These are phyloP conservation scores for Mycteria americana DNA, from an alignment of 2,797 vertebrate genomes.

Conservation along the genomic window DNA sequence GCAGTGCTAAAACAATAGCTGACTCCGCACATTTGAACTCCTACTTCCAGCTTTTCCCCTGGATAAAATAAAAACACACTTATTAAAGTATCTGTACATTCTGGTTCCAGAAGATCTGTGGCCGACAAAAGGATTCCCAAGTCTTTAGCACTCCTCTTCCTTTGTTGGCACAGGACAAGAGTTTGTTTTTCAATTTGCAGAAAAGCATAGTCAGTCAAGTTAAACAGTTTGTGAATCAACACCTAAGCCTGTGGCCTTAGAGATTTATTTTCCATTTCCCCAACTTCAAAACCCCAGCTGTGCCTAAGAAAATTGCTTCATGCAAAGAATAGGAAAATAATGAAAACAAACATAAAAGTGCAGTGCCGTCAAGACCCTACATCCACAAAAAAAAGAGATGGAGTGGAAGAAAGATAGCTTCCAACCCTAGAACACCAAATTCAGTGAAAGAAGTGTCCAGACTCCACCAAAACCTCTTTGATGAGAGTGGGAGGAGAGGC, in stretches of 20 bases:
- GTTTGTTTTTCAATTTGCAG: conserved; percentile 25
- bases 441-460: neutral
- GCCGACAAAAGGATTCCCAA: conserved; percentile 37
- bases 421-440: neutral
- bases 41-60: conserved; percentile 30
- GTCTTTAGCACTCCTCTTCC: neutral
- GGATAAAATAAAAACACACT: conserved; percentile 27
- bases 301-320: conserved; percentile 46
- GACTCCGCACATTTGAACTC: conserved; percentile 41
- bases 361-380: neutral
- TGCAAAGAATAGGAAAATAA: conserved; percentile 51
- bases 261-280: conserved; percentile 59
- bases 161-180: neutral
- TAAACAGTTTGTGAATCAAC: conserved; percentile 22
- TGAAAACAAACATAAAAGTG: conserved; percentile 55
- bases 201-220: conserved; percentile 29
- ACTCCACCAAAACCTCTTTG: neutral
- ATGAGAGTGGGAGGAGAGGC: neutral
- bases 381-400: neutral
- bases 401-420: conserved; percentile 17
- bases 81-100: conserved; percentile 47
- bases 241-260: conserved; percentile 6
- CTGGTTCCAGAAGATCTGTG: conserved; percentile 36
- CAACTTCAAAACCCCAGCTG: conserved; percentile 28
- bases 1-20: conserved; percentile 56